Base-by-base conservation (phyloP, 2,113 vertebrate genomes). In the Gyps fulvus region DNA sequence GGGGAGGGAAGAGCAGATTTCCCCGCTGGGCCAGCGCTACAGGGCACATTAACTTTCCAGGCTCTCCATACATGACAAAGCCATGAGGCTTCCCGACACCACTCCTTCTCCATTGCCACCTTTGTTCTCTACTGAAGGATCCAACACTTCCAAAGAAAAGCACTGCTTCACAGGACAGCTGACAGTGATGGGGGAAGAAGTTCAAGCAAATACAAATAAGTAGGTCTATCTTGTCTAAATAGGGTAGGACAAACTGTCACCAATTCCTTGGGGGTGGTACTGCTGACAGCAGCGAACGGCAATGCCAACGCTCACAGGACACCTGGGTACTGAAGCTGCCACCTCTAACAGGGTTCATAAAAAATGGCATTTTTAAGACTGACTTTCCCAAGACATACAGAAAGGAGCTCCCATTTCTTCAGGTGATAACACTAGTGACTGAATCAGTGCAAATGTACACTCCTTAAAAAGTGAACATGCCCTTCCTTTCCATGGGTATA, bases 221-320 rank as follows among this genome's bases (percentile, higher is more conserved):
- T 11, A 58, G 11, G 11, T 65, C 43, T 16, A 9, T 17, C 66
- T n/a, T 18, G 13, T 29, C 16, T 16, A 65, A 31, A 23, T 3
- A 61, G 14, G 25, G 45, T 10, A 61, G 40, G 36, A 38, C 18
- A 62, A 57, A 55, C 9, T 7, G 19, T 7, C 52, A n/a, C 22
- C 31, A 34, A 0, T 5, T 38, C 22, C 29, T 38, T 10, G 7
- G 19, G 43, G 59, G 12, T 4, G 18, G 27, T 9, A 18, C 38
- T n/a, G 55, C 32, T 63, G 63, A 32, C 52, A 82, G 49, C 47
- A 63, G 20, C 57, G 38, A 31, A 23, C 0, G 0, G 42, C 36
- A 29, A 1, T 26, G 23, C 45, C 40, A 49, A 1, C 0, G 1
- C 13, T 13, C 16, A 4, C 7, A 26, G 13, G 52, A 16, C 29